Evolutionary conservation across 1,140 invertebrate species (phyloP).

Genomic region (Colletes latitarsis): DNA sequence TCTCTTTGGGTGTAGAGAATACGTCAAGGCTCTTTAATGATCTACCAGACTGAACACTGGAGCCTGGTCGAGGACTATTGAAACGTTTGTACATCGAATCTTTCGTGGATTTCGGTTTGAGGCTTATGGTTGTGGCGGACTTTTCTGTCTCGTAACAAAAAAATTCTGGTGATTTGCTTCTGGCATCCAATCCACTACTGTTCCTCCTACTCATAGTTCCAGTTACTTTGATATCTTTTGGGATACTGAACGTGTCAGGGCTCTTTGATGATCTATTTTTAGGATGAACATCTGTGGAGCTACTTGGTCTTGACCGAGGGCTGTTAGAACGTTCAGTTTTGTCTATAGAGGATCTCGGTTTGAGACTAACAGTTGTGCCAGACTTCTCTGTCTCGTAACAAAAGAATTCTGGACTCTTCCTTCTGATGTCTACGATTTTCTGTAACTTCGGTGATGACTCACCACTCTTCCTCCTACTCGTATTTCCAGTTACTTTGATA

Average conservation of each 20-base stretch:
- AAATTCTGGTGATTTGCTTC: no score
- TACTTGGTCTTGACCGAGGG: no score
- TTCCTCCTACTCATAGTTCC: no score
- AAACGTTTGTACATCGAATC: background rate
- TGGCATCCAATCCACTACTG: no score
- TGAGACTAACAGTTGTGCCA: no score
- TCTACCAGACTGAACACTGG: background rate
- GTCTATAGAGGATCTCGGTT: no score
- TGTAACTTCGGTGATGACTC: no score
- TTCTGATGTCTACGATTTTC: no score
- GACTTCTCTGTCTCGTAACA: no score
- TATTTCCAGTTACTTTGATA: background rate
- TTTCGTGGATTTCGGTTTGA: background rate
- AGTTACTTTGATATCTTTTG: no score
- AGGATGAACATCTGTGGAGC: background rate
- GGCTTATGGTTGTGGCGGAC: background rate
- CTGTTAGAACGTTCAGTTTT: no score
- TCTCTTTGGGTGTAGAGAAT: background rate
- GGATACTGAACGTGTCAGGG: background rate
- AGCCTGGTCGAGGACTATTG: background rate
- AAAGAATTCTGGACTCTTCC: no score
- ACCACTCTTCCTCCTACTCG: background rate
- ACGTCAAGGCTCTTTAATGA: slow-evolving; percentile 27
- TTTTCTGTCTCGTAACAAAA: background rate
- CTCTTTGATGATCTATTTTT: background rate